Base-by-base conservation (phyloP, 2,113 vertebrate species). In the Anser cygnoides region DNA sequence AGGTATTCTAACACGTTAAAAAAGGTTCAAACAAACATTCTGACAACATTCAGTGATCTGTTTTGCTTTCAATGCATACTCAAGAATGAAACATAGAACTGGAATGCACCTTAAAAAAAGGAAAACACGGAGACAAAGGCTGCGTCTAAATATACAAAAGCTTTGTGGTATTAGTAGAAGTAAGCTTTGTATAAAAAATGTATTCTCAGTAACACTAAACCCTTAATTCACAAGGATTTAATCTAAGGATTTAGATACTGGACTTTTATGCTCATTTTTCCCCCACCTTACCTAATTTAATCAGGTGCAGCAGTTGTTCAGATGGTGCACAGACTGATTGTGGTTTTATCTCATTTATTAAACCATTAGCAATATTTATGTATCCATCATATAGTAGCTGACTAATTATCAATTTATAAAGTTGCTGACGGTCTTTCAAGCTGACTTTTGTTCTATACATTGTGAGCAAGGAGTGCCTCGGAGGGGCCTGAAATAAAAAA, bases 361-460 rank as follows among this genome's bases (percentile, higher is more conserved):
- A 98, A 37, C 98, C 99, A 93, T 99, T 99, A 82, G 99, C 99
- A 84, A 99, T 99, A 98, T 97, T 99, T 93, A 99, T 99, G 96
- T 99, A 99, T 28, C 99, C 99, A n/a, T 99, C 99, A 39, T 99
- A 99, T 5, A 99, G 98, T 72, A 99, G 97, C 97, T 99, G 99
- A 96, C 99, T 99, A 76, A 99, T 99, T 94, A 99, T 99, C 72
- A 99, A 98, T 93, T 97, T 99, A 97, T 99, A 99, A 49, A 99
- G 98, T 90, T 99, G 99, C 97, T 99, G 99, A 11, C 99, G 98
- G 96, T 99, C 99, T 97, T 99, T 99, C 94, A 99, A 96, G 37
- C 99, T 99, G 68, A 99, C 99, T 97, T 99, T 99, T 89, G 98
- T 98, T 28, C 99, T 99, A 95, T 98, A 99, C 99, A 99, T 99